These are phyloP conservation scores for Rhinoraja longicauda DNA, from an alignment of 2,797 vertebrate species.

Conservation along the genomic window DNA sequence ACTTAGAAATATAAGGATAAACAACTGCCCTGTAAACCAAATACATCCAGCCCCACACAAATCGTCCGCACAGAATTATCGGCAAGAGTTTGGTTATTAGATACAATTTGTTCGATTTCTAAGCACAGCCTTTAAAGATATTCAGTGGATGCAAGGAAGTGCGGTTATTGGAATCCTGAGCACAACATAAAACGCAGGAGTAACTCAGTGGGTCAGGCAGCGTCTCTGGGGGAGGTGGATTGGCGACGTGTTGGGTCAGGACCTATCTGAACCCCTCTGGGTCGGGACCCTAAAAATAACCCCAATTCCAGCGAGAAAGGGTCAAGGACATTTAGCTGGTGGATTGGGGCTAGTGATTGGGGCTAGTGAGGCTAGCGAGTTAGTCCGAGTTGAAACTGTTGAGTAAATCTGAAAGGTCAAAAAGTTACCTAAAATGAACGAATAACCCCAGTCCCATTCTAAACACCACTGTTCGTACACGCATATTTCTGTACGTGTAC, in stretches of 20 bases:
- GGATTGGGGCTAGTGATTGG: no score
- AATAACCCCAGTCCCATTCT: neutral
- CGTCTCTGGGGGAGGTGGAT: no score
- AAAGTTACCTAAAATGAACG: neutral
- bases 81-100: neutral
- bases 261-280: no score
- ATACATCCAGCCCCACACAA: neutral
- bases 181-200: no score
- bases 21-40: no score
- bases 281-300: no score
- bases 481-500: neutral
- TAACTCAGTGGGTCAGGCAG: no score
- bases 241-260: no score
- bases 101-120: neutral
- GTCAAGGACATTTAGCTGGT: neutral
- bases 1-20: neutral
- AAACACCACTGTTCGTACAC: neutral
- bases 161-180: no score
- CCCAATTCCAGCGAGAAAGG: neutral
- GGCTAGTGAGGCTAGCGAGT: no score
- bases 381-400: neutral
- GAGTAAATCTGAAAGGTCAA: neutral
- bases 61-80: neutral
- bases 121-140: neutral
- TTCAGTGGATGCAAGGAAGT: no score